phyloP scores from a whole-genome alignment of 2,113 vertebrate species.

The Erythrocercus mccallii region DNA sequence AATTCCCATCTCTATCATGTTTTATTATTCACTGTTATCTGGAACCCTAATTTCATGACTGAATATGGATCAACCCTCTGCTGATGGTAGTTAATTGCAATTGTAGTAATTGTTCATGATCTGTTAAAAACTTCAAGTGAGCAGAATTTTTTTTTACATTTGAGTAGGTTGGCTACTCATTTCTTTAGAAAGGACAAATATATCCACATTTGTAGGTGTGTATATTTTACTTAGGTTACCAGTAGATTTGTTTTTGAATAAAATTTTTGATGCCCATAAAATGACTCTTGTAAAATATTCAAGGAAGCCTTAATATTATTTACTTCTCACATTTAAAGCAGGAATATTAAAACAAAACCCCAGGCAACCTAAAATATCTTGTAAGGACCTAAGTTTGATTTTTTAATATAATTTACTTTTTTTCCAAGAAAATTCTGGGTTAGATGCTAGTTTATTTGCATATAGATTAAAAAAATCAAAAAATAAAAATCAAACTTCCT shows the following conservation, averaged over 20 bases:
- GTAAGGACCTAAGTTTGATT: neutral
- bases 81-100: neutral
- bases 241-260: neutral
- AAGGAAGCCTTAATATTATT: neutral
- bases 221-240: neutral
- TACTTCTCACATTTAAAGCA: neutral
- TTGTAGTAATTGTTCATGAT: neutral
- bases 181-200: neutral
- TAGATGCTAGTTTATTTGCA: neutral
- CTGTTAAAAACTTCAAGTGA: neutral
- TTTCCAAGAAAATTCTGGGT: neutral
- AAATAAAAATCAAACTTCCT: neutral
- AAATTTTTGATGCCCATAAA: neutral
- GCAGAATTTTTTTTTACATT: fast-evolving
- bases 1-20: neutral
- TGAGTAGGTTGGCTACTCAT: neutral
- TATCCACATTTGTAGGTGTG: neutral
- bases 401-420: neutral
- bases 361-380: neutral
- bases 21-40: neutral
- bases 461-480: neutral
- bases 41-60: neutral
- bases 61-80: neutral
- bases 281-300: neutral
- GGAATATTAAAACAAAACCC: neutral